phyloP scores from a whole-genome alignment of 1,140 invertebrate genomes.

The Procambarus clarkii region DNA sequence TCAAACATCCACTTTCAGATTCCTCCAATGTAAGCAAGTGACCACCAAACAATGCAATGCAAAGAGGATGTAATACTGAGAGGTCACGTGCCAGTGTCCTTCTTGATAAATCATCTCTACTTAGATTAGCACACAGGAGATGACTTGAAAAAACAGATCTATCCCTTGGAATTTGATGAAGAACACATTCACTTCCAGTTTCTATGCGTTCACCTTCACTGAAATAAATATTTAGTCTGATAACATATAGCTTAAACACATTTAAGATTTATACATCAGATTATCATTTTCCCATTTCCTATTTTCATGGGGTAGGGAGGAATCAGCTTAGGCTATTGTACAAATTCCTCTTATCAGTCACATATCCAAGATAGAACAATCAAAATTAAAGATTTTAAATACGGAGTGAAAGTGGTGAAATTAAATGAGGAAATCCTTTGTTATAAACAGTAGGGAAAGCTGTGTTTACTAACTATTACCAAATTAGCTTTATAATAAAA shows the following conservation, averaged over 20 bases:
- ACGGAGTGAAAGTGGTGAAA: no score
- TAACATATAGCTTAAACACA: no score
- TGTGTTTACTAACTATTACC: background rate
- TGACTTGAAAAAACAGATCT: background rate
- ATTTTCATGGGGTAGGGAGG: no score
- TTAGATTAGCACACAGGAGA: slow-evolving; percentile 45
- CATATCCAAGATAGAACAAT: no score
- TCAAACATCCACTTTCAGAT: background rate
- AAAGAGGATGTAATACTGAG: slow-evolving; percentile 48
- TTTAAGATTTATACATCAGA: no score
- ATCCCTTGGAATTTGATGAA: slow-evolving; percentile 33
- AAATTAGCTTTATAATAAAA: background rate
- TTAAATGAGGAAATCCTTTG: background rate
- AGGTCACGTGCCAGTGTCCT: slow-evolving; percentile 58
- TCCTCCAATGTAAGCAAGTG: background rate
- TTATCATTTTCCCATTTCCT: no score
- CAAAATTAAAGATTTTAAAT: no score
- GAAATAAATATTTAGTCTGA: background rate
- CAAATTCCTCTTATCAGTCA: no score
- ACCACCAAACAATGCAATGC: slow-evolving; percentile 37
- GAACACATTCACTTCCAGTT: slow-evolving; percentile 60
- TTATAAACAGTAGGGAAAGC: background rate
- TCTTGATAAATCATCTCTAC: slow-evolving; percentile 29
- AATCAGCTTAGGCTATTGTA: no score
- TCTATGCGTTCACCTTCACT: slow-evolving; percentile 31